Evolutionary conservation across 1,140 invertebrate species (phyloP).

Genomic region (Macrosteles quadrilineatus): DNA sequence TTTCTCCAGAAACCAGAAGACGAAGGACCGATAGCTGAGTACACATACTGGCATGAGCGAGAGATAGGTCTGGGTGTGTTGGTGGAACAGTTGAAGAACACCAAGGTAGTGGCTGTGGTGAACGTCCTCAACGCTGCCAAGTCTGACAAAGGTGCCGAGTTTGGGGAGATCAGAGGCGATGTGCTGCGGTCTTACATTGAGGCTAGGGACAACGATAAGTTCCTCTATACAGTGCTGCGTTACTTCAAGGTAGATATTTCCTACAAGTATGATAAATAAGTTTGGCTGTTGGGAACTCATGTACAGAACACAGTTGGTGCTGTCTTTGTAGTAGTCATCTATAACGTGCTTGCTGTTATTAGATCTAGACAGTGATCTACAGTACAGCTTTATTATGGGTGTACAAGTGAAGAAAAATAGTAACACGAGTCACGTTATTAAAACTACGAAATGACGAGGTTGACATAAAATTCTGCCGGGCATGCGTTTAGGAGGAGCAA

Average conservation of each 20-base stretch:
- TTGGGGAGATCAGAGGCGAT: constrained; percentile 57
- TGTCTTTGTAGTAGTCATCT: too few species aligned
- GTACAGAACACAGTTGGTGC: too few species aligned
- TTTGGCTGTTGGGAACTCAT: too few species aligned
- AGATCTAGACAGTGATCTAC: too few species aligned
- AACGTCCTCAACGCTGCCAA: constrained; percentile 56
- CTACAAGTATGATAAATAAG: constrained; percentile 30
- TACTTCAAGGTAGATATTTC: constrained; percentile 68
- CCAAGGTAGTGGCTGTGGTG: constrained; percentile 63
- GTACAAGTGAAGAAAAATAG: too few species aligned
- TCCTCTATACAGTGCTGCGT: constrained; percentile 75
- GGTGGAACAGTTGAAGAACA: constrained; percentile 77
- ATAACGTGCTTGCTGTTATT: too few species aligned
- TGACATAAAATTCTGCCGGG: too few species aligned
- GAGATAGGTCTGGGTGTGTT: constrained; percentile 73
- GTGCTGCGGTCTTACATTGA: constrained; percentile 70
- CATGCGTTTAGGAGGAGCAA: too few species aligned
- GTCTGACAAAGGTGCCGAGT: constrained; percentile 53
- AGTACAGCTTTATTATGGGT: too few species aligned
- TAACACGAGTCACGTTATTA: too few species aligned
- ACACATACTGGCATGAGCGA: constrained; percentile 78
- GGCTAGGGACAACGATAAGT: constrained; percentile 82
- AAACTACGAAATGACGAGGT: too few species aligned
- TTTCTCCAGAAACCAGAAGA: constrained; percentile 57
- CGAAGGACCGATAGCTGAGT: constrained; percentile 77